Percentiles rank a stretch among this genome's conserved stretches.
Conservation (phyloP, 2,888 invertebrate species). For the Cylindroiulus punctatus region DNA sequence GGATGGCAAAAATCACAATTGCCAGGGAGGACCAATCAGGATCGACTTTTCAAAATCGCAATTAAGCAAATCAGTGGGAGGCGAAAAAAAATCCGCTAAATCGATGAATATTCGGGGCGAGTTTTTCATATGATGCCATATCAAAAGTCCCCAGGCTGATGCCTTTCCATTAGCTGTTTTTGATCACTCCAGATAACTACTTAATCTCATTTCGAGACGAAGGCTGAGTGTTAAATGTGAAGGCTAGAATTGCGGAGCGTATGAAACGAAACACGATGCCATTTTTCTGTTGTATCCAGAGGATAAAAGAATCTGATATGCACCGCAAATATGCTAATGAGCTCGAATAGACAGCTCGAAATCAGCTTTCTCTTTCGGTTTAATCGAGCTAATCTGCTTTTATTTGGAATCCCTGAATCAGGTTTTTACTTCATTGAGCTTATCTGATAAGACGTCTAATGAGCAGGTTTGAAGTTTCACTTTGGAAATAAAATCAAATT, state of each 20-base stretch:
- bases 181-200: constrained; percentile 34
- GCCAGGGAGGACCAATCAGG: not conserved
- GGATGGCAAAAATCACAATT: constrained; percentile 5
- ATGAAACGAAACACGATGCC: constrained; percentile 25
- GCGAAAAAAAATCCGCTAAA: not conserved
- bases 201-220: constrained; percentile 6
- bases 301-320: not conserved
- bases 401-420: not conserved
- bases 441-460: not conserved
- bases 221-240: constrained; percentile 37
- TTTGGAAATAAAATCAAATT: not conserved
- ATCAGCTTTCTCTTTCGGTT: not conserved
- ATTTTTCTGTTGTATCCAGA: not conserved
- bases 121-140: constrained; percentile 42
- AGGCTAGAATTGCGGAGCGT: constrained; percentile 37
- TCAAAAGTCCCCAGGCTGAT: constrained; percentile 13
- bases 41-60: not conserved
- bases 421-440: not conserved
- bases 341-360: not conserved
- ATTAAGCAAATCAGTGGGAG: constrained; percentile 22
- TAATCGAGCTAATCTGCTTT: not conserved
- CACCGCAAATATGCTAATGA: constrained; percentile 22
- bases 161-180: constrained; percentile 28
- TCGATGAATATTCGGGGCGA: not conserved
- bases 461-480: not conserved